Evolutionary conservation across 1,140 invertebrate species (phyloP), one percentile per base, ranked within the genome.

Genomic region (Ostrea edulis): DNA sequence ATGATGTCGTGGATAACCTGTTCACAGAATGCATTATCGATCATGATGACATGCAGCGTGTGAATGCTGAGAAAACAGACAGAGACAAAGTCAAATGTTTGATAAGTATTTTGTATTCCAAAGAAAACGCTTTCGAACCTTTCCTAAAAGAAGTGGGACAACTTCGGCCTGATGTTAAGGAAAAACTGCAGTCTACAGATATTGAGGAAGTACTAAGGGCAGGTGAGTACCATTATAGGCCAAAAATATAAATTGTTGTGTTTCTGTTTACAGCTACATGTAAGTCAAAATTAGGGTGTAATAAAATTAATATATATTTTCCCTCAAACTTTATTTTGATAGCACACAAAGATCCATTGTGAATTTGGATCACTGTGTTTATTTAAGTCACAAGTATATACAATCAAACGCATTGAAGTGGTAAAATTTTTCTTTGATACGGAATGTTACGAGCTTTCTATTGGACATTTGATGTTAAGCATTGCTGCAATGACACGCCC

Each of bases 41-140:
- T 29, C 68, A 77, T 29, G 68, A 77, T 77, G 68, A 77, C 68
- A 35, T 77, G 68, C 68, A 77, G 8, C 22, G 68, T 12, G 25
- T 77, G 7, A 11, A 22, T 29, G 22, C 68, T 29, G 68, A 77
- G 29, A 25, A 29, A 77, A 77, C 68, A 29, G 68, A 77, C 68
- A 77, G 17, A 29, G 68, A 77, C 68, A 77, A 77, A 35, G 68
- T 25, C 11, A 77, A 35, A 35, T 77, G 68, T 35, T 77, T 77
- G 68, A 44, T 77, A 29, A 77, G 35, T 11, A 77, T 77, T 29
- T 77, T 77, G 12, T 29, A 29, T 35, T 29, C 68, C 22, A 77
- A 35, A 14, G 68, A 29, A 77, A 77, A 25, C 8, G 22, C 68
- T 12, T 77, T 35, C 35, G 25, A 12, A 35, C 0, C 68, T 0